Evolutionary conservation across 2,113 vertebrate genomes (phyloP).

Genomic region (Perca fluviatilis): DNA sequence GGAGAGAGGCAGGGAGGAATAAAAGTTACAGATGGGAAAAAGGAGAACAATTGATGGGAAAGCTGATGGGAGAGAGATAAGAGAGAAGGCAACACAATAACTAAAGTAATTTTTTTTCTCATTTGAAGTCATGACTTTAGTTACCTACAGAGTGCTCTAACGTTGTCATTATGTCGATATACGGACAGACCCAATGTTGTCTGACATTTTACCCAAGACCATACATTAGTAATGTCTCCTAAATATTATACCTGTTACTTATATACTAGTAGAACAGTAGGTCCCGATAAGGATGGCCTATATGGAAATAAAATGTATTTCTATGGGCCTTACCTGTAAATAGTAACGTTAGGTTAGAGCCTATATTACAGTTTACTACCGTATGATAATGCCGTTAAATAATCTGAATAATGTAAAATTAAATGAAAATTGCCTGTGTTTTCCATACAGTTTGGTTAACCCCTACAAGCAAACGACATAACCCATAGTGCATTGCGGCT

Average conservation of each 20-base stretch:
- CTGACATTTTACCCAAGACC: background rate
- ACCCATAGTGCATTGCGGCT: slow-evolving; percentile 46
- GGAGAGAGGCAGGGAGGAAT: slow-evolving; percentile 46
- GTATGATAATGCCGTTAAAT: background rate
- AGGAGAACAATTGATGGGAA: slow-evolving; percentile 26
- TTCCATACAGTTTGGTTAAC: no score
- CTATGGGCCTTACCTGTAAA: background rate
- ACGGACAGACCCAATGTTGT: background rate
- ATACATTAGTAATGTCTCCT: slow-evolving; percentile 13
- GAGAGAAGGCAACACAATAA: background rate
- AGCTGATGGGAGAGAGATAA: slow-evolving; percentile 22
- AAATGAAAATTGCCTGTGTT: background rate
- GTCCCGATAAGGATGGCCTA: background rate
- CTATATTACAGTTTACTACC: no score
- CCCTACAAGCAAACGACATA: slow-evolving; percentile 18
- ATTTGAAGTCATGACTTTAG: background rate
- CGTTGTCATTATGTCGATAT: background rate
- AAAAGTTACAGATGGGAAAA: slow-evolving; percentile 21
- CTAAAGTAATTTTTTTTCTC: background rate
- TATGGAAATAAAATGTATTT: no score
- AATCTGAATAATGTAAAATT: background rate
- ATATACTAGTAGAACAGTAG: background rate
- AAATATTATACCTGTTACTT: background rate
- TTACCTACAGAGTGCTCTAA: background rate
- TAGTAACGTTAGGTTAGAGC: no score